Base-by-base conservation (phyloP, 2,797 vertebrate species). In the Gastrophryne carolinensis region DNA sequence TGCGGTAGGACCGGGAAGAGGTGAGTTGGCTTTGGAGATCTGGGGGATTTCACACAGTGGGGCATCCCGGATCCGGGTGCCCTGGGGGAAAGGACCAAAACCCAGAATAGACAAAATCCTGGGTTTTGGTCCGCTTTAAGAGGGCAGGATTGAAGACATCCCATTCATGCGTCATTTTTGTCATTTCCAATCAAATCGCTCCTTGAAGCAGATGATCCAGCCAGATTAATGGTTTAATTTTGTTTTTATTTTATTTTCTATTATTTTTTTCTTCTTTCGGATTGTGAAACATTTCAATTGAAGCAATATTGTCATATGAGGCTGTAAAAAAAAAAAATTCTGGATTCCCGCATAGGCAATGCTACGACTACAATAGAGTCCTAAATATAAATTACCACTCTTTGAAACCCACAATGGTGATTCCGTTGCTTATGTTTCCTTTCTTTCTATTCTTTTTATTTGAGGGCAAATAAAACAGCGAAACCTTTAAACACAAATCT, bases 171-270 rank as follows among this genome's bases (percentile, higher is more conserved):
- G 85, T 89, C 83, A 82, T 88, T 89, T 87, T 84, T 84, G 84
- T 87, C 83, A 83, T 87, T 88, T 85, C 85, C 83, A 86, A 87
- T 89, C 84, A 85, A 85, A 89, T 87, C 82, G 83, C 81, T 86
- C 83, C 82, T 78, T 79, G 86, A 85, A 86, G 83, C 87, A 84
- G 85, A 86, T 86, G 86, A 88, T 86, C 84, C 82, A 80, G 81
- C 84, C 84, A 87, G 84, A 89, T 87, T 85, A 87, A 89, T 86
- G 83, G 82, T 86, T 86, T 86, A 84, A 85, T 87, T 88, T 88
- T 82, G 76, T 84, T 88, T 81, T 80, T 82, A 79, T 85, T 84
- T 50, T 72, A 61, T 60, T 64, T 63, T 73, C 39, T 61, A 83
- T 84, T 72, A 61, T 60, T 64, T 63, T 73, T 39, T 61, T 83